Conservation (phyloP, 2,113 vertebrate species). For the Pedetes capensis region DNA sequence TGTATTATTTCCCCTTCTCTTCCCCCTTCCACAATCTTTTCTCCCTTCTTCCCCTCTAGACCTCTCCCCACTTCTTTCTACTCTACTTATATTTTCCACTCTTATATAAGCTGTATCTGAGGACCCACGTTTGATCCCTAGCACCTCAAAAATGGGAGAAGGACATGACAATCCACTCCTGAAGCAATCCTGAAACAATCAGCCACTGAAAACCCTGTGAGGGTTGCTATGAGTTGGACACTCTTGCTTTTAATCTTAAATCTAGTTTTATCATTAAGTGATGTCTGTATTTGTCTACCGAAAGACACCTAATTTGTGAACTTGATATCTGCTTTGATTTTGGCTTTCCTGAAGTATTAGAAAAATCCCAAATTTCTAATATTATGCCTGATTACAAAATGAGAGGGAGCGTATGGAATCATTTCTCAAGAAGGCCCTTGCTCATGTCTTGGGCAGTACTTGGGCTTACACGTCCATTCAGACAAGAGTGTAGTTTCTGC, state of each 20-base stretch:
- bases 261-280: background rate
- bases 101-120: no score
- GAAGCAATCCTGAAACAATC: no score
- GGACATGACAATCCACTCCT: no score
- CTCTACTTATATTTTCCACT: no score
- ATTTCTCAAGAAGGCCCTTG: slow-evolving; percentile 73
- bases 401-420: slow-evolving; percentile 66
- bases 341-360: background rate
- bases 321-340: slow-evolving; percentile 31
- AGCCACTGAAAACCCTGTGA: no score
- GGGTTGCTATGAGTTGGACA: no score
- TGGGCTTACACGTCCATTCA: slow-evolving; percentile 62
- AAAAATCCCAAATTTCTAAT: slow-evolving; percentile 7
- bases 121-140: no score
- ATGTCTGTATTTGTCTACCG: rapidly evolving
- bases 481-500: slow-evolving; percentile 15
- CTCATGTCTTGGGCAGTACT: slow-evolving; percentile 41
- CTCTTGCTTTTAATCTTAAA: background rate
- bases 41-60: no score
- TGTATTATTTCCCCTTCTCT: no score
- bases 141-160: no score
- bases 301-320: background rate
- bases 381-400: slow-evolving; percentile 69
- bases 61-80: no score
- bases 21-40: no score